Base-by-base conservation (phyloP, 2,113 vertebrate genomes). In the Osmerus mordax region DNA sequence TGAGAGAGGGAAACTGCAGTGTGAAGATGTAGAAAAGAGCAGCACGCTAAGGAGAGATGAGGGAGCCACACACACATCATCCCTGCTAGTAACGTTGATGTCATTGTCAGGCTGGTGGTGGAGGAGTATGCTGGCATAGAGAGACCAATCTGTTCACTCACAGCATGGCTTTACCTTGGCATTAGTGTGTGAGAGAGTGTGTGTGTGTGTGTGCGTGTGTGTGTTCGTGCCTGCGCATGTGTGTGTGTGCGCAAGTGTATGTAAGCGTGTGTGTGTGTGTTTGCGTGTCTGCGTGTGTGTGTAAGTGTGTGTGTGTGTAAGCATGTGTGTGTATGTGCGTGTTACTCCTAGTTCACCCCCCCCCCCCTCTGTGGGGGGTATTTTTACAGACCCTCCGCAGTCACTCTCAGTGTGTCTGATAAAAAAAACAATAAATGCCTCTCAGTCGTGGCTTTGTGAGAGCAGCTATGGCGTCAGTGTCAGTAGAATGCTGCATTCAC, bases 121-220 rank as follows among this genome's bases (percentile, higher is more conserved):
- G 63, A 55, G 54, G 54, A 69, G 55, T 75, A 25, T 28, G 63
- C 65, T 32, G 36, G 74, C 77, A 70, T 65, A 51, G 72, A 63
- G 75, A 79, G 62, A 69, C 60, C 84, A 83, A 82, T 83, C 82
- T 86, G 86, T 80, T 65, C 52, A 12, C 70, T 69, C 62, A 14
- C 71, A 70, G 76, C 25, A 13, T 15, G 28, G 15, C 54, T 0
- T 56, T 25, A 41, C 41, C 21, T 12, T 1, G 60, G 67, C 47
- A 21, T 70, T 69, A 67, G 21, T n/a, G 52, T 32, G 51, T 55
- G n/a, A 13, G 25, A 32, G 14, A 1, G 51, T 54, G 65, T 54
- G 51, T 67, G 47, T 69, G 56, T 29, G 14, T 41, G 21, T 21
- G 18, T 55, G 36, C 21, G 36, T 67, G 51, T 5, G 25, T 69